Percentiles rank a stretch among this genome's conserved stretches.
Conservation (phyloP, 2,797 vertebrate genomes). For the Vultur gryphus region DNA sequence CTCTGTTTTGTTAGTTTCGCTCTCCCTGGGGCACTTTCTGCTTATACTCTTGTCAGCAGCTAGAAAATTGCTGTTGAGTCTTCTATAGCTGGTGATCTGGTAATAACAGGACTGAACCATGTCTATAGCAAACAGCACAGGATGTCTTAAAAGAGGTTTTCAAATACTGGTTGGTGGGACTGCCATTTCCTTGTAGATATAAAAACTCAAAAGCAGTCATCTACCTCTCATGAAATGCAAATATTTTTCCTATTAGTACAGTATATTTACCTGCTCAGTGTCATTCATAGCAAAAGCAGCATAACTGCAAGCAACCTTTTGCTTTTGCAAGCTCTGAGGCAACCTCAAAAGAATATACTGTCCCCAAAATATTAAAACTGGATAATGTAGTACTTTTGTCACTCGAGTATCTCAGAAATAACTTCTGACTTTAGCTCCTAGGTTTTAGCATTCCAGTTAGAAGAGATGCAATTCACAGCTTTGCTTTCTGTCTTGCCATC, state of each 20-base stretch:
- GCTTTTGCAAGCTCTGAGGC: background rate
- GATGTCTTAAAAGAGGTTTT: background rate
- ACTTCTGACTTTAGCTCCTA: background rate
- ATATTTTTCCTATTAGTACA: background rate
- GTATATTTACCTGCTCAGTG: background rate
- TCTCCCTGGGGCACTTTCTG: conserved; percentile 11
- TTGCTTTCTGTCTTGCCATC: background rate
- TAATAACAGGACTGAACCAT: background rate
- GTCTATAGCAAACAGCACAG: background rate
- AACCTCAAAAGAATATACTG: background rate
- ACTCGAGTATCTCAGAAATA: background rate
- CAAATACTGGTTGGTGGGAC: background rate
- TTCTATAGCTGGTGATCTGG: background rate
- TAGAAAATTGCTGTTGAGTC: background rate
- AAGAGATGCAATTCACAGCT: background rate
- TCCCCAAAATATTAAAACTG: background rate
- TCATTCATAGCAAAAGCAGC: background rate
- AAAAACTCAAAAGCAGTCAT: background rate
- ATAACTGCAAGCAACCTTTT: background rate
- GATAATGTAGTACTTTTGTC: background rate
- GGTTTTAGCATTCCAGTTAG: background rate
- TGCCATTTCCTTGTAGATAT: background rate
- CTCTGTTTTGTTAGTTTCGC: background rate
- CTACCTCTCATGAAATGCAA: background rate
- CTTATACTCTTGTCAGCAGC: background rate